Evolutionary conservation across 2,113 vertebrate genomes (phyloP), one percentile per base, ranked within the genome.

Genomic region (Apus apus): DNA sequence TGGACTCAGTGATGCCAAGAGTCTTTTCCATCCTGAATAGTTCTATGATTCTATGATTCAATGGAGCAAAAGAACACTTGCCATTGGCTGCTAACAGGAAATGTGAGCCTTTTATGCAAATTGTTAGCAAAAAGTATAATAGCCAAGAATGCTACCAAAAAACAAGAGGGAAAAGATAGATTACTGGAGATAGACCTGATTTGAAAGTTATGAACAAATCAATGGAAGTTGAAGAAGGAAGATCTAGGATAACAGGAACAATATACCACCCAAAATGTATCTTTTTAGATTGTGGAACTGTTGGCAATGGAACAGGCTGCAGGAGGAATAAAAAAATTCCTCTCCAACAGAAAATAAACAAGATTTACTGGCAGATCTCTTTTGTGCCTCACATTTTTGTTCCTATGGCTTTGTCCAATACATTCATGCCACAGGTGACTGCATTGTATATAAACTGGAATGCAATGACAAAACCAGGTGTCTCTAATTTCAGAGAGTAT

Each of bases 141-240:
- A 46, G 25, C 11, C 0, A 0, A 78, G 22, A 53, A 0, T 21
- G 19, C 9, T 54, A 54, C 10, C 38, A 53, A 74, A 27, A 88
- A n/a, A 13, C 11, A 51, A 60, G 8, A 61, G 18, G 8, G n/a
- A 78, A 86, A 38, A 5, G 2, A n/a, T 29, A 61, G 32, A 36
- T 36, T 51, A 0, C 9, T 75, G 32, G 13, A 53, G 5, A 7
- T 22, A 3, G 9, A 2, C 29, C 7, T 71, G 22, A 7, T 53
- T 50, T 88, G n/a, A 58, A 90, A 92, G 8, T 38, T 53, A 48
- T 26, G 27, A 64, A 46, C 6, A 65, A 40, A 53, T 15, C 7
- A 70, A 45, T 54, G 27, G 23, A 72, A 68, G 23, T 14, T 65
- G 67, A 92, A 65, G 38, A 75, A 67, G 15, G 16, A 76, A 60